These are phyloP conservation scores for Osmerus eperlanus DNA, from an alignment of 2,113 vertebrate species.

Conservation along the genomic window DNA sequence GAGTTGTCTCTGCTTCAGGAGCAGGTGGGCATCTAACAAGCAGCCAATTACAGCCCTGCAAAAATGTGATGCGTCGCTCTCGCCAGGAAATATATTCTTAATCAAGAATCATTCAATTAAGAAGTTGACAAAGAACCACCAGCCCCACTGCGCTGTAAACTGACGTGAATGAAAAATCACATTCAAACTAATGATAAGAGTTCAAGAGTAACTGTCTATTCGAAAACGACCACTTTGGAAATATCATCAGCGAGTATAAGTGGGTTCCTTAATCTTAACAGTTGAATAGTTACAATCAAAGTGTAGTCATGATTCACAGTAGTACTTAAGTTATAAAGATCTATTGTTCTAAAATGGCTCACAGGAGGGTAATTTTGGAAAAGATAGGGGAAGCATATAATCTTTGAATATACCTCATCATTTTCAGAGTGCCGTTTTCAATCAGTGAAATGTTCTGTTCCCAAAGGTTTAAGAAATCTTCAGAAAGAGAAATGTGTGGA, in stretches of 20 bases:
- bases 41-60: conserved; percentile 44
- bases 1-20: conserved; percentile 28
- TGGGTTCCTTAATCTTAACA: background rate
- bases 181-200: conserved; percentile 1
- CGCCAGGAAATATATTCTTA: conserved; percentile 39
- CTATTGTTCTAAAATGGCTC: background rate
- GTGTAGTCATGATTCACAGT: background rate
- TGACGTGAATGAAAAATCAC: conserved; percentile 3
- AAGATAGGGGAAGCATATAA: background rate
- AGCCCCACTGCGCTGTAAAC: conserved; percentile 29
- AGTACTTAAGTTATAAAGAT: background rate
- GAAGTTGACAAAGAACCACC: conserved; percentile 32
- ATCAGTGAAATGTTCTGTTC: background rate
- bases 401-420: background rate
- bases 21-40: conserved; percentile 41
- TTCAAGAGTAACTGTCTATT: background rate
- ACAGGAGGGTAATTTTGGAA: background rate
- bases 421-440: background rate
- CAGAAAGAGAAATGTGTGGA: background rate
- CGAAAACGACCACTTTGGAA: background rate
- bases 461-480: too few species aligned
- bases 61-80: conserved; percentile 46
- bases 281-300: background rate
- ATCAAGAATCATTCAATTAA: conserved; percentile 58
- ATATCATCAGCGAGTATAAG: background rate